Evolutionary conservation across 2,888 invertebrate species (phyloP), one percentile per base, ranked within the genome.

Genomic region (Acholoe squamosa): DNA sequence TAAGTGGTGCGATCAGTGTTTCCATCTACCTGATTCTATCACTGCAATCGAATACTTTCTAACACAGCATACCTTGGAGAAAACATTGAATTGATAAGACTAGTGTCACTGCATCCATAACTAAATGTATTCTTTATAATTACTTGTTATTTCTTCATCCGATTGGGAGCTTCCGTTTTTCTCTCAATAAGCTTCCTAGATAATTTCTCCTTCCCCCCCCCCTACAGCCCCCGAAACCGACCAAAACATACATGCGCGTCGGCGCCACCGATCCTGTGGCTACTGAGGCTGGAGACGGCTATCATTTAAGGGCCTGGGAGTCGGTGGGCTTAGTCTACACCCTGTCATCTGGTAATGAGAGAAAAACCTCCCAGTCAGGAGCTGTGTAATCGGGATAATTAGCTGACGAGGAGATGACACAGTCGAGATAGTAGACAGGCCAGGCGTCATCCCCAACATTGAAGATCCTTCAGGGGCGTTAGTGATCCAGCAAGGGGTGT

Each of bases 371-470:
- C 12, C 71, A 71, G 71, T 71, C 71, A 71, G 28, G 19, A 71
- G 28, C 71, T 71, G 71, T 71, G 71, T 71, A 71, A 71, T 71
- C 71, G 71, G 71, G 71, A 71, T 71, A 71, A 71, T 71, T 71
- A 71, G 71, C 28, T 14, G 71, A 71, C 14, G 31, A 71, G 71
- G 31, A 71, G 28, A 71, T 71, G 71, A 61, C 61, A 61, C 61
- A n/a, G 61, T 19, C 10, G 61, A n/a, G 61, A 19, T 61, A n/a
- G 61, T 43, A 43, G 61, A n/a, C 61, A 61, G 61, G 61, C 22
- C 5, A n/a, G 61, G 61, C 22, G 61, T 61, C 22, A n/a, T 61
- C 22, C 61, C 19, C n/a, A 61, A n/a, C 22, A n/a, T 19, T 61
- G 61, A 22, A n/a, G 61, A n/a, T 19, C 61, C 19, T 61, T 19